Evolutionary conservation across 2,113 vertebrate genomes (phyloP), one percentile per base, ranked within the genome.

Genomic region (Sceloporus undulatus): DNA sequence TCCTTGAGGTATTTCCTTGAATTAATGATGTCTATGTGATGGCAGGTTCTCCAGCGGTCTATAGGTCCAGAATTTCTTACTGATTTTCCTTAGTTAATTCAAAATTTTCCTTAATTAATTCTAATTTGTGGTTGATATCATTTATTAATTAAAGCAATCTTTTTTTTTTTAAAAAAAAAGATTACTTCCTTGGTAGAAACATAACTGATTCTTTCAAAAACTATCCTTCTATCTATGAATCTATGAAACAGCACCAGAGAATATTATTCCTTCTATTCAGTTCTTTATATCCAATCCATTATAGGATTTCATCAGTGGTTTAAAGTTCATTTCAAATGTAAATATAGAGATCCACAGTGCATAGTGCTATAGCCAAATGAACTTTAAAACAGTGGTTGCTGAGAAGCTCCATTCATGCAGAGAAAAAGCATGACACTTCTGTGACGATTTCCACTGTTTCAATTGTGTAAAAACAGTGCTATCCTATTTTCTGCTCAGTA

Each of bases 381-480:
- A 85, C 83, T 38, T 25, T 25, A 85, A 76, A 14, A 79, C 18
- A 70, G 40, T 62, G 0, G 0, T 82, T 91, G 82, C 73, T 78
- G 88, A 84, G 76, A 86, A 54, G 27, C 21, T 89, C 89, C 78
- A n/a, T 75, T 93, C 56, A 62, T 38, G 66, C 42, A 54, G 38
- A 83, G 74, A 85, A 56, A 18, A 52, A 89, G 10, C 40, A 68
- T 54, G 71, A 65, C 23, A 90, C 16, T 4, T 71, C 25, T 18
- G 77, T 70, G 34, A 71, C 19, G 79, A 78, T 86, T 93, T 91
- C 88, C 91, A 77, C 70, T 2, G 0, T 73, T 88, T 87, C 79
- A 81, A 8, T 77, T 89, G 52, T 66, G 85, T 90, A 88, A 9
- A 79, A 75, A 5, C 38, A 77, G 82, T 82, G 92, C 71, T 91